phyloP scores from a whole-genome alignment of 2,888 invertebrate genomes.

The Catocala sponsa region DNA sequence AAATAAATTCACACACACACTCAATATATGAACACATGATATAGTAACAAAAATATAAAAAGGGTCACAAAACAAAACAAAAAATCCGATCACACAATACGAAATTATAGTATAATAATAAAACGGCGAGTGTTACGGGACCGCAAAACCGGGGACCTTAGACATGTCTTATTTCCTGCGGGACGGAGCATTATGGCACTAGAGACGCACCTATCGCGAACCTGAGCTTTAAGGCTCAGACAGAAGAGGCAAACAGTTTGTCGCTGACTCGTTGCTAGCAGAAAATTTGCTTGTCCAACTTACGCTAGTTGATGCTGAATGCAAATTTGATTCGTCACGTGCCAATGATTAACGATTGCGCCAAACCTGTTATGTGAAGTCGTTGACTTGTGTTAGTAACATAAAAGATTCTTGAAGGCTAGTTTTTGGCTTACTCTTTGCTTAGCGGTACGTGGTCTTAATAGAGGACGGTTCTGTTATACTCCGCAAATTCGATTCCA shows the following conservation, averaged over 20 bases:
- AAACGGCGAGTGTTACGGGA: conserved; percentile 60
- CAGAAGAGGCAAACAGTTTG: conserved; percentile 1
- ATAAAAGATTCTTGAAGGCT: neutral
- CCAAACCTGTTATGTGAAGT: no score
- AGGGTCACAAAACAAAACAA: conserved; percentile 9
- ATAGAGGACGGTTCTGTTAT: conserved; percentile 69
- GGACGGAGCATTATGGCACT: conserved; percentile 69
- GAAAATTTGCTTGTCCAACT: neutral
- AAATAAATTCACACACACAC: neutral
- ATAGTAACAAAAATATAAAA: neutral
- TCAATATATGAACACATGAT: neutral
- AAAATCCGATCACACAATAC: conserved; percentile 54
- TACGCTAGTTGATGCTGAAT: no score
- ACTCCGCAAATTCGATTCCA: conserved; percentile 65
- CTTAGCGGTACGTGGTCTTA: conserved; percentile 40
- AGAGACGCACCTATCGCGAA: conserved; percentile 72
- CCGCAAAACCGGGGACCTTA: conserved; percentile 48
- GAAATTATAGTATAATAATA: conserved; percentile 73
- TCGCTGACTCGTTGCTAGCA: neutral
- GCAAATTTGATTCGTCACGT: no score
- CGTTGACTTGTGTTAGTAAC: no score
- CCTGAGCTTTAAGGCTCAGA: conserved; percentile 27
- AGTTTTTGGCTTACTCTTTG: conserved; percentile 9
- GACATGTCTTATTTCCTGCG: conserved; percentile 77
- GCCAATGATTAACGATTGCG: no score